Evolutionary conservation across 2,113 vertebrate species (phyloP).

Genomic region (Oreochromis tanganicae): DNA sequence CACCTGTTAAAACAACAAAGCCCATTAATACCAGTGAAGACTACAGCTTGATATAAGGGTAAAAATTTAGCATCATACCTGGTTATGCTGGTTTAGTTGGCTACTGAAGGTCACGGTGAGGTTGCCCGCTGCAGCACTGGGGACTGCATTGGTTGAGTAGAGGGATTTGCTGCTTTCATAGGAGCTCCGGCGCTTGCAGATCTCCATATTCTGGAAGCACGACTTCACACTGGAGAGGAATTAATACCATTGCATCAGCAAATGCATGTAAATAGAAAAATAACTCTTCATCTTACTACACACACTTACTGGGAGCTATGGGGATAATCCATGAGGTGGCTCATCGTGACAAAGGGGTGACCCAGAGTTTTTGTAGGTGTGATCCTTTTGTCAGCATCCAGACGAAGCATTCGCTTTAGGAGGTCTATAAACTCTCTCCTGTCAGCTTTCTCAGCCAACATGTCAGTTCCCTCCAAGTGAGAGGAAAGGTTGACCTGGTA

Average conservation of each 20-base stretch:
- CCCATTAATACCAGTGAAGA: neutral
- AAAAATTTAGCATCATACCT: conserved; percentile 32
- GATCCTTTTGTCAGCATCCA: conserved; percentile 97
- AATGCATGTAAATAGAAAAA: neutral
- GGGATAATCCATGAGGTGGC: conserved; percentile 93
- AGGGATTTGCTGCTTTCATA: conserved; percentile 92
- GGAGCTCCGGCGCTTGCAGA: conserved; percentile 90
- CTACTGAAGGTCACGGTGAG: conserved; percentile 82
- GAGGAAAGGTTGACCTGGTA: conserved; percentile 93
- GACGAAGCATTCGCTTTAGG: conserved; percentile 97
- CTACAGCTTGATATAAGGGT: neutral
- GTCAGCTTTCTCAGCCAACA: conserved; percentile 98
- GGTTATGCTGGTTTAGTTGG: conserved; percentile 77
- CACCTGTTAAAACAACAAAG: conserved; percentile 49
- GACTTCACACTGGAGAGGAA: conserved; percentile 85
- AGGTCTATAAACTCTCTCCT: conserved; percentile 96
- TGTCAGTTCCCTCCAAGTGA: conserved; percentile 94
- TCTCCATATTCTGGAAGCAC: conserved; percentile 99
- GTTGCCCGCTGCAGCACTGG: conserved; percentile 92
- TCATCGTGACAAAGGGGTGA: conserved; percentile 95
- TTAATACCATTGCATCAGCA: neutral
- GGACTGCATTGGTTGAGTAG: conserved; percentile 89
- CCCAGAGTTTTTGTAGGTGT: conserved; percentile 95
- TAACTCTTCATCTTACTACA: neutral
- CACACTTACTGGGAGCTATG: conserved; percentile 92